Percentiles rank a stretch among this genome's conserved stretches.
phyloP scores from a whole-genome alignment of 2,888 invertebrate species.

The Nomada ruficornis region DNA sequence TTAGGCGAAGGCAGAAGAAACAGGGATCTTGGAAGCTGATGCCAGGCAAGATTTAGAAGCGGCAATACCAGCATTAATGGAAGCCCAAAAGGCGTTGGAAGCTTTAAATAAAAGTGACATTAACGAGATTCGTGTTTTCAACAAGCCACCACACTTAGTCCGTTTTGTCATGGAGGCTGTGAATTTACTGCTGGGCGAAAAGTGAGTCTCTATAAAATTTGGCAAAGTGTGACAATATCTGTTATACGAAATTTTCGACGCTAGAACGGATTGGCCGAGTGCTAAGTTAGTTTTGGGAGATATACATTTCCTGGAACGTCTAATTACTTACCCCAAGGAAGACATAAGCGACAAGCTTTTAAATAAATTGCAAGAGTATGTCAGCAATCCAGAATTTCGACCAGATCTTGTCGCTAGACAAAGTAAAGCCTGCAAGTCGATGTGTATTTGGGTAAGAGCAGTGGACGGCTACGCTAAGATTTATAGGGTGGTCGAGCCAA shows the following conservation, averaged over 20 bases:
- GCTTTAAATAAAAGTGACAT: conserved; percentile 95
- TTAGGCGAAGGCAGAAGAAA: conserved; percentile 93
- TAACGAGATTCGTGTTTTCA: conserved; percentile 94
- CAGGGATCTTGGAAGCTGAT: conserved; percentile 93
- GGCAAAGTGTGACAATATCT: neutral
- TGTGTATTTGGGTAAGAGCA: conserved; percentile 97
- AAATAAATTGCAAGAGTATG: conserved; percentile 92
- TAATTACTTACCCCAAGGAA: conserved; percentile 95
- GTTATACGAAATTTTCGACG: neutral
- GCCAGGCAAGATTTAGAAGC: conserved; percentile 93
- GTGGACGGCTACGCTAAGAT: conserved; percentile 95
- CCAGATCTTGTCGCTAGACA: conserved; percentile 94
- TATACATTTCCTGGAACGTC: conserved; percentile 91
- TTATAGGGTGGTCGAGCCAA: conserved; percentile 94
- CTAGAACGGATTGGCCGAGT: conserved; percentile 94
- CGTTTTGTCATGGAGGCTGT: conserved; percentile 97
- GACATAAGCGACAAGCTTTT: conserved; percentile 91
- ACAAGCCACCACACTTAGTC: conserved; percentile 94
- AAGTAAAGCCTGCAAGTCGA: conserved; percentile 94
- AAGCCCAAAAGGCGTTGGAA: conserved; percentile 93
- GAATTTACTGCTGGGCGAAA: conserved; percentile 92
- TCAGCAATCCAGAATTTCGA: conserved; percentile 93
- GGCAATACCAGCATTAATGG: conserved; percentile 94
- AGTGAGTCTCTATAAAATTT: conserved; percentile 86
- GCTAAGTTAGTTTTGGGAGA: conserved; percentile 93